Base-by-base conservation (phyloP, 2,888 invertebrate genomes). In the Hyposoter didymator region DNA sequence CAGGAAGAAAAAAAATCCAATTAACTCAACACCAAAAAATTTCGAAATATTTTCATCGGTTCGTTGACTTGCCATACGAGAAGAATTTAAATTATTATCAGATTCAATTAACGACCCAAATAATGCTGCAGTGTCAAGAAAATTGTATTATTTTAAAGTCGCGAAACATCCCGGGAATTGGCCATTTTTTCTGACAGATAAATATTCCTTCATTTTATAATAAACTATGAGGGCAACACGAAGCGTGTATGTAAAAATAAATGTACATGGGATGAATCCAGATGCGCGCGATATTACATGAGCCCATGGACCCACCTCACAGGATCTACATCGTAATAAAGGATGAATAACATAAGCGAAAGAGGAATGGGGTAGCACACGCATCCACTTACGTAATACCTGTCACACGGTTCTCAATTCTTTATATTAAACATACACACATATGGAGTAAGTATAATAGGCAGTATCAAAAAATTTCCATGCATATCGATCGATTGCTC, bases 371-470 rank as follows among this genome's bases (percentile, higher is more conserved):
- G 78, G 67, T 79, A 74, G 69, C 82, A 67, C 85, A 86, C 84
- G 81, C 82, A 87, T 87, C 82, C 87, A 88, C 89, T 90, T 91
- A 90, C 87, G 90, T 84, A 88, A 91, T 90, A 90, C 89, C 89
- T 90, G 90, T 84, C 86, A 80, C 84, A 74, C 72, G 90, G 87
- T 88, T 89, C 87, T 89, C 87, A 88, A 89, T 88, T 85, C 72
- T 49, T 75, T 67, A 32, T 28, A 62, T 64, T 22, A 43, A 10
- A 39, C 28, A 6, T 28, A 14, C 6, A 59, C 59, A n/a, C 22
- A 45, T 19, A 35, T 14, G 12, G 28, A 55, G 69, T 47, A 70
- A 32, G 35, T 14, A 73, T 78, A 43, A 62, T 66, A 43, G 72
- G 72, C 32, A 7, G 62, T 78, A 66, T 70, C 39, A 35, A 69